Base-by-base conservation (phyloP, 2,888 invertebrate species). In the Altica lythri region DNA sequence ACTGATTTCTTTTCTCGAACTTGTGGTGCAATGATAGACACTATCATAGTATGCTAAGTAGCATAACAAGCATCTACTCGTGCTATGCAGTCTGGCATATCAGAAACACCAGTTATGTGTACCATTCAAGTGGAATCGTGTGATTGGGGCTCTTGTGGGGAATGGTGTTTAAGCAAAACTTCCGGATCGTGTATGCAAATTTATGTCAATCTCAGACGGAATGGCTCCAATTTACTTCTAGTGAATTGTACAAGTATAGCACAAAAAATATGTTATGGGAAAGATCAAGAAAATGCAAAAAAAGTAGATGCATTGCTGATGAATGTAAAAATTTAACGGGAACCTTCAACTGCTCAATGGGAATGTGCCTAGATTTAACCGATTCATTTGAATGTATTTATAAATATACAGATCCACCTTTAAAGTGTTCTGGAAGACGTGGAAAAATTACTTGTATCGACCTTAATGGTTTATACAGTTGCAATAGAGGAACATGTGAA, bases 151-250 rank as follows among this genome's bases (percentile, higher is more conserved):
- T 92, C 92, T 48, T 94, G 94, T 69, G 92, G 92, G 0, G 93
- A 94, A 72, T 94, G 94, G 93, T 94, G 94, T 62, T 80, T 94
- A 52, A 92, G 92, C 71, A 93, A 94, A 74, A 92, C 92, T 0
- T 91, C 92, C 0, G 92, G 93, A 1, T 87, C 90, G 32, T 94
- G 93, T 80, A 87, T 90, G 59, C 93, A 94, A 74, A 93, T 94
- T 69, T 90, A 88, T 75, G 94, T 94, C 2, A 92, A 90, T 73
- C 84, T 93, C 0, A 83, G 94, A 50, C 83, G 84, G 64, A 93
- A 93, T 70, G 93, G 93, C 18, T 87, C 91, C 6, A 88, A 88
- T 59, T 79, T 93, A 53, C 77, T 88, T 0, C 80, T 93, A 51
- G 86, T 89, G 8, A 92, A 92, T 72, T 93, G 93, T 72, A 91